A percentile compares a stretch with the other conserved stretches of the same genome.
Conservation (phyloP, 1,140 invertebrate species). For the Batillaria attramentaria region DNA sequence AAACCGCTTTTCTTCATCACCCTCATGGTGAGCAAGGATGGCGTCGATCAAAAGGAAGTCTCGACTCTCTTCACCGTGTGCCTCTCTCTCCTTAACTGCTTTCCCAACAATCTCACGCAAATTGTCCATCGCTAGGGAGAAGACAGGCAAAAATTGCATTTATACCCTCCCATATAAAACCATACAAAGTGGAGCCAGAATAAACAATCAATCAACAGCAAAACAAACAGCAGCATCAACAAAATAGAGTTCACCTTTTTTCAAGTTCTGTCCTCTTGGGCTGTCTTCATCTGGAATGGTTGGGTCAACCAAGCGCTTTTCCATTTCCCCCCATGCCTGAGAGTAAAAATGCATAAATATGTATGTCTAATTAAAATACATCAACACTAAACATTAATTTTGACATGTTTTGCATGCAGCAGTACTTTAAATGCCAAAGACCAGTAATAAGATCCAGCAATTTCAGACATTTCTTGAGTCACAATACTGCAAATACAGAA, state of each 20-base stretch:
- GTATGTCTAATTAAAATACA: neutral
- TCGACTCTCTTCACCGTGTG: constrained; percentile 31
- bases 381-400: neutral
- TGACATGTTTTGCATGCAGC: neutral
- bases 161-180: neutral
- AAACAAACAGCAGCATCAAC: neutral
- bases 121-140: neutral
- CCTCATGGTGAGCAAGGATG: constrained; percentile 43
- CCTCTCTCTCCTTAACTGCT: constrained; percentile 9
- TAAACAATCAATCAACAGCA: neutral
- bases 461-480: neutral
- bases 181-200: neutral
- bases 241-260: constrained; percentile 41
- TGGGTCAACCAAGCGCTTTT: constrained; percentile 43
- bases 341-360: neutral
- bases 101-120: neutral
- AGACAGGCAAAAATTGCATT: neutral
- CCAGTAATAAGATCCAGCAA: too few species aligned
- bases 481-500: neutral
- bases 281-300: constrained; percentile 37
- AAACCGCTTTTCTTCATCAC: constrained; percentile 43
- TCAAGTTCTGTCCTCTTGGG: constrained; percentile 43
- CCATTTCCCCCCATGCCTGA: constrained; percentile 53
- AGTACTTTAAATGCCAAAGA: too few species aligned
- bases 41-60: constrained; percentile 59